Evolutionary conservation across 2,797 vertebrate species (phyloP).

Genomic region (Octomys mimax): DNA sequence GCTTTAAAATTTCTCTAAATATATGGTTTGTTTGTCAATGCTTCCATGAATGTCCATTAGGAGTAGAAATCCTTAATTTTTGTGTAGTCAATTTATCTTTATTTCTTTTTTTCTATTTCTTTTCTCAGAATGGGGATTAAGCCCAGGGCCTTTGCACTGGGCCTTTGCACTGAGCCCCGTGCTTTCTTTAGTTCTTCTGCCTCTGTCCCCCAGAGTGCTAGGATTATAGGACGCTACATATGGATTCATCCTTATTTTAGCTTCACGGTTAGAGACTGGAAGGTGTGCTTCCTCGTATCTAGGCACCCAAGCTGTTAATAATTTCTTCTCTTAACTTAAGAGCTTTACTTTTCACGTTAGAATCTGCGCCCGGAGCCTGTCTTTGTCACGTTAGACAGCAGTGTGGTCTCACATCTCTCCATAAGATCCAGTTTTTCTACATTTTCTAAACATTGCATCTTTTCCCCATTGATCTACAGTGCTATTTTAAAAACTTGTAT

Average conservation of each 20-base stretch:
- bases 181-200: background rate
- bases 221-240: background rate
- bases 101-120: background rate
- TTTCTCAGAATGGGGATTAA: background rate
- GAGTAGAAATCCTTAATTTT: background rate
- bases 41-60: background rate
- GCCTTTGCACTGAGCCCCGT: background rate
- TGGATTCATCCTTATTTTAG: background rate
- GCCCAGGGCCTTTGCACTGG: background rate
- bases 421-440: background rate
- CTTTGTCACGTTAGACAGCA: background rate
- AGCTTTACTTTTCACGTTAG: background rate
- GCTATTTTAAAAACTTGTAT: background rate
- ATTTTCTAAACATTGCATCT: background rate
- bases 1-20: slow-evolving; percentile 15
- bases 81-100: background rate
- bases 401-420: background rate
- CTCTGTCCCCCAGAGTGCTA: background rate
- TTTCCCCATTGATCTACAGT: background rate
- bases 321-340: background rate
- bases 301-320: background rate
- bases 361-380: background rate
- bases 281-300: background rate
- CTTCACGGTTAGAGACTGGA: background rate
- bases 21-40: background rate